These are phyloP conservation scores for Pterocles orientalis DNA, from an alignment of 2,113 vertebrate genomes.

Conservation along the genomic window DNA sequence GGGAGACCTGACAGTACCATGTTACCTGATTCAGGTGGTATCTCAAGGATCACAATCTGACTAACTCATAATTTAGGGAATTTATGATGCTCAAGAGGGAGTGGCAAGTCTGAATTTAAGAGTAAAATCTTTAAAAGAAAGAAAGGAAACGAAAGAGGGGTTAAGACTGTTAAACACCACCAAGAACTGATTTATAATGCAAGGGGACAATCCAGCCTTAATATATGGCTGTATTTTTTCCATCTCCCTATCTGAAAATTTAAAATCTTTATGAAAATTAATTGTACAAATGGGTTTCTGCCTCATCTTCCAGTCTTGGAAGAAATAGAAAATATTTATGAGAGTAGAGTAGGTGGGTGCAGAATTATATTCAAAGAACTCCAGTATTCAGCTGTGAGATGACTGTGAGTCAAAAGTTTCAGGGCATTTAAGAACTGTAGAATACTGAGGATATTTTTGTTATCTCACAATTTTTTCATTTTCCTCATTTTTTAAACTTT, in stretches of 20 bases:
- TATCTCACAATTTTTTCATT: background rate
- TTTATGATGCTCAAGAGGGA: background rate
- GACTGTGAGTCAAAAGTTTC: slow-evolving; percentile 41
- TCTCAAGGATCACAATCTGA: background rate
- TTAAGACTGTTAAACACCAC: background rate
- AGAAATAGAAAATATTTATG: slow-evolving; percentile 38
- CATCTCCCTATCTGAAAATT: slow-evolving; percentile 4
- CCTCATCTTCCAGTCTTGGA: slow-evolving; percentile 21
- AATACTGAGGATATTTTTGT: background rate
- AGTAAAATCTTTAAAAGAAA: background rate
- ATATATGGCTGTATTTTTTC: background rate
- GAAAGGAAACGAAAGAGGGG: background rate
- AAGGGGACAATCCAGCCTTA: background rate
- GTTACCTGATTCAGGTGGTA: background rate
- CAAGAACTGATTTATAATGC: background rate
- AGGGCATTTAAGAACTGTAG: slow-evolving; percentile 20
- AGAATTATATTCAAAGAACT: slow-evolving; percentile 55
- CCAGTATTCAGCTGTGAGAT: slow-evolving; percentile 17
- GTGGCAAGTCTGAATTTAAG: background rate
- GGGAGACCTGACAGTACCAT: background rate
- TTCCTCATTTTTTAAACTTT: background rate
- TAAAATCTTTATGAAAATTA: slow-evolving; percentile 22
- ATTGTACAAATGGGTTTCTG: background rate
- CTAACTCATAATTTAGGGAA: background rate
- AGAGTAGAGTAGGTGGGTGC: slow-evolving; percentile 28